phyloP scores from a whole-genome alignment of 2,888 invertebrate genomes.

The Drosophila antonietae region DNA sequence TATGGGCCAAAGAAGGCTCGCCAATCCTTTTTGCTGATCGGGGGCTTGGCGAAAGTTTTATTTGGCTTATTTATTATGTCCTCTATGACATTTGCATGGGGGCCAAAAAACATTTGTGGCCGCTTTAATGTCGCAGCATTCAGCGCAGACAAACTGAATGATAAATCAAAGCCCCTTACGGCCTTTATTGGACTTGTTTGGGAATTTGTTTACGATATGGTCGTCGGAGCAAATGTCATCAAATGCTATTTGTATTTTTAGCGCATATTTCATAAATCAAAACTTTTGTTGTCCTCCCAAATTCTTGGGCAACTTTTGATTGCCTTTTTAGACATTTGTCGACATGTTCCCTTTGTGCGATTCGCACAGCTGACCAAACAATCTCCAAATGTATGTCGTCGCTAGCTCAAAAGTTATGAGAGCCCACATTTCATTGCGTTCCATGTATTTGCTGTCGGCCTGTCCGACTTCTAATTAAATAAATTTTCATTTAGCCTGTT shows the following conservation, averaged over 20 bases:
- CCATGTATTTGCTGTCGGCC: not conserved
- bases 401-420: slow-evolving; percentile 50
- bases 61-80: slow-evolving; percentile 63
- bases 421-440: slow-evolving; percentile 47
- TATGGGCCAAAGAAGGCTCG: slow-evolving; percentile 32
- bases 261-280: slow-evolving; percentile 75
- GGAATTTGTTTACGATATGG: slow-evolving; percentile 63
- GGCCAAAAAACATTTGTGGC: slow-evolving; percentile 55
- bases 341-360: slow-evolving; percentile 14
- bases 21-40: slow-evolving; percentile 55
- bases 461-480: slow-evolving; percentile 69
- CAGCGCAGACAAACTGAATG: slow-evolving; percentile 54
- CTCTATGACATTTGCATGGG: slow-evolving; percentile 55
- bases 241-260: slow-evolving; percentile 75
- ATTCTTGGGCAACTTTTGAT: slow-evolving; percentile 65
- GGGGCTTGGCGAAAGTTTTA: slow-evolving; percentile 44
- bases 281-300: slow-evolving; percentile 47
- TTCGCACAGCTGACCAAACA: slow-evolving; percentile 30
- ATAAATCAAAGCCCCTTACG: slow-evolving; percentile 73
- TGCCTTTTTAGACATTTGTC: slow-evolving; percentile 61
- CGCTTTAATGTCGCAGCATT: slow-evolving; percentile 58
- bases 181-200: slow-evolving; percentile 76
- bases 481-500: slow-evolving; percentile 73
- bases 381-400: slow-evolving; percentile 45
- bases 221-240: slow-evolving; percentile 63